Evolutionary conservation across 2,113 vertebrate genomes (phyloP).

Genomic region (Upupa epops): DNA sequence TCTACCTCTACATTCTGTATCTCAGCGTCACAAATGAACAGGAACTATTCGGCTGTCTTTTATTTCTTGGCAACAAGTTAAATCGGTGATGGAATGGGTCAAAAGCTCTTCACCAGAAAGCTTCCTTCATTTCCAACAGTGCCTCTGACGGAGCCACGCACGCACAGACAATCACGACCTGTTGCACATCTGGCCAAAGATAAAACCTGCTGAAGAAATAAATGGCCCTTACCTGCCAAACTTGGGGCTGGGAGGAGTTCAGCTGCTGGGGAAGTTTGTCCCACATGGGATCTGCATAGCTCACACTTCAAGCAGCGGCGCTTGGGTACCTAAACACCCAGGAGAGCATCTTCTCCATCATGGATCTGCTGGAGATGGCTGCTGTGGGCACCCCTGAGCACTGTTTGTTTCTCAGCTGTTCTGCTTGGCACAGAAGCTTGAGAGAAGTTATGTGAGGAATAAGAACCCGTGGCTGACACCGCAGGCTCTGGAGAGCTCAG

Average conservation of each 20-base stretch:
- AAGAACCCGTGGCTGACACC: neutral
- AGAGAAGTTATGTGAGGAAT: neutral
- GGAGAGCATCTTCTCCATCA: neutral
- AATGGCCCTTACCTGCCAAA: neutral
- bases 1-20: neutral
- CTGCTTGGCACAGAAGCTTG: rapidly evolving
- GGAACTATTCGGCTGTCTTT: neutral
- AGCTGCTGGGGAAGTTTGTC: neutral
- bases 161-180: slow-evolving; percentile 25
- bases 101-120: slow-evolving; percentile 25
- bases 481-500: neutral
- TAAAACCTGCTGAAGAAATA: neutral
- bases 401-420: neutral
- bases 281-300: neutral
- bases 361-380: neutral
- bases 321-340: neutral
- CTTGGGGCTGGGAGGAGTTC: neutral
- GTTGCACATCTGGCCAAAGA: slow-evolving; percentile 32
- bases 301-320: neutral
- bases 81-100: slow-evolving; percentile 15
- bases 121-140: neutral
- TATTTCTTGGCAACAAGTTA: neutral
- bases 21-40: neutral
- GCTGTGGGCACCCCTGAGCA: neutral
- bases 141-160: neutral